A percentile compares a stretch with the other conserved stretches of the same genome.
These are phyloP conservation scores for Musca domestica DNA, from an alignment of 1,140 invertebrate species.

Conservation along the genomic window DNA sequence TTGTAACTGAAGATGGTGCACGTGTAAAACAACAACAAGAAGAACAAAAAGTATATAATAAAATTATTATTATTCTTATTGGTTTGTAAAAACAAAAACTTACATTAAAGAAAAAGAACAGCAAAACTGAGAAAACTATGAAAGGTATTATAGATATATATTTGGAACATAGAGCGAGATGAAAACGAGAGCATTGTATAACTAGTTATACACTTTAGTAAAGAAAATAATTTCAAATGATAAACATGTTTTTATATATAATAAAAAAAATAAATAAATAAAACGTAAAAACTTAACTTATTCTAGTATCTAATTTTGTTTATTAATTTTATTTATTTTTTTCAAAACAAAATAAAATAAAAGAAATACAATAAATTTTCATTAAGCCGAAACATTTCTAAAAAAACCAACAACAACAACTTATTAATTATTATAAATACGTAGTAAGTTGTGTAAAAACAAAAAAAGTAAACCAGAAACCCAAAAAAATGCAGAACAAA, in stretches of 20 bases:
- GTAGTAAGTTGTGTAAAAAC: constrained; percentile 23
- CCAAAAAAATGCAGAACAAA: not conserved
- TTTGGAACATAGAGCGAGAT: not conserved
- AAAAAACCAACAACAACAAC: constrained; percentile 21
- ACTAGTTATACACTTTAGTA: not conserved
- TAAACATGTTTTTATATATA: not conserved
- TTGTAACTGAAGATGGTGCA: constrained; percentile 29
- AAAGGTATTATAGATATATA: not conserved
- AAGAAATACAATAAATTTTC: not conserved
- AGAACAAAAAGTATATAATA: constrained; percentile 31
- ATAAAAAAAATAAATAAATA: constrained; percentile 24
- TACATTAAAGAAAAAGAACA: constrained; percentile 17
- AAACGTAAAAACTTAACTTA: constrained; percentile 25
- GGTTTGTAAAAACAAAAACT: constrained; percentile 28
- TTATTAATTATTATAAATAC: constrained; percentile 37
- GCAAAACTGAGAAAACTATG: not conserved
- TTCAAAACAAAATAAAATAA: not conserved
- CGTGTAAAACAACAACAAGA: constrained; percentile 23
- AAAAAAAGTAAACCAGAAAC: not conserved
- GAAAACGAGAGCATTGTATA: not conserved
- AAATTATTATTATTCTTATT: too few relatives aligned
- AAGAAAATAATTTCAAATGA: not conserved
- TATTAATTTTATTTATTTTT: not conserved
- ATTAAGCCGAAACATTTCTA: constrained; percentile 22
- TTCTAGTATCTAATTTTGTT: constrained; percentile 16